Conservation (phyloP, 2,888 invertebrate genomes). For the Agriotes lineatus region DNA sequence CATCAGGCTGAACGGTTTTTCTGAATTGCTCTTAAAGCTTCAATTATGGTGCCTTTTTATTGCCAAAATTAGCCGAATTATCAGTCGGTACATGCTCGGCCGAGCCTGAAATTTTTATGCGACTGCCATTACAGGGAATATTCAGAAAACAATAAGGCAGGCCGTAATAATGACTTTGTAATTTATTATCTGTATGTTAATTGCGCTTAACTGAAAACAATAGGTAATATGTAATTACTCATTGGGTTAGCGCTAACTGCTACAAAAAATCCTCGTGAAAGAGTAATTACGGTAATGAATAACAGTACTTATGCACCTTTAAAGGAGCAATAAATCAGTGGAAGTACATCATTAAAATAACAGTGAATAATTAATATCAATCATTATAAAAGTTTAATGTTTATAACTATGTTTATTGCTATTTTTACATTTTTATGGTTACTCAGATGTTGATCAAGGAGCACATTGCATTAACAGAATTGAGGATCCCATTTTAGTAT, state of each 20-base stretch:
- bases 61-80: neutral
- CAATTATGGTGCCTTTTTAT: neutral
- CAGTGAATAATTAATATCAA: slow-evolving; percentile 26
- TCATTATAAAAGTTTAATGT: slow-evolving; percentile 7
- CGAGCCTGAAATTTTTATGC: slow-evolving; percentile 25
- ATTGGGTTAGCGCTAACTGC: neutral
- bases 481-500: too few relatives aligned
- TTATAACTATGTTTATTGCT: slow-evolving; percentile 4
- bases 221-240: neutral
- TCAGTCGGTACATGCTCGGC: slow-evolving; percentile 7
- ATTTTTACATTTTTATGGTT: neutral
- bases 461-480: too few relatives aligned
- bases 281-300: slow-evolving; percentile 25
- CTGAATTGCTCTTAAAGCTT: neutral
- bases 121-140: slow-evolving; percentile 3
- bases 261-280: slow-evolving; percentile 5
- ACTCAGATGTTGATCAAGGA: neutral
- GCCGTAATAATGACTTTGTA: neutral
- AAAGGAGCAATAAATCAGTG: slow-evolving; percentile 27
- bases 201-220: slow-evolving; percentile 14
- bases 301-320: slow-evolving; percentile 3
- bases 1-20: neutral
- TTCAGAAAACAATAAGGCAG: slow-evolving; percentile 1
- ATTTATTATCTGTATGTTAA: slow-evolving; percentile 17
- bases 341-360: slow-evolving; percentile 20